phyloP scores from a whole-genome alignment of 2,888 invertebrate species.

The Sceliomorpha sp. region DNA sequence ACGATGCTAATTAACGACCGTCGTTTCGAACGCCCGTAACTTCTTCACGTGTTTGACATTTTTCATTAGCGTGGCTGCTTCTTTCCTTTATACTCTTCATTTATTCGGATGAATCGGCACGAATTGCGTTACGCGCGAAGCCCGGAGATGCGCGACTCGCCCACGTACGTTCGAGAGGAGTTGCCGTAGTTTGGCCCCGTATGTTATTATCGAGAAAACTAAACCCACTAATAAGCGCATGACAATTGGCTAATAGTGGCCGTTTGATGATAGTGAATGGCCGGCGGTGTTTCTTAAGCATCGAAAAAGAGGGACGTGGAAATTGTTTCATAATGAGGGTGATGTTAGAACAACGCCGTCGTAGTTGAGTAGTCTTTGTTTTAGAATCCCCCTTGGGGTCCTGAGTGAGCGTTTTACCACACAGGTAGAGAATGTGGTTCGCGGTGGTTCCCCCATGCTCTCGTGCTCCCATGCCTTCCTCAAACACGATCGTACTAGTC shows the following conservation, averaged over 20 bases:
- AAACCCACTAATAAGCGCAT: constrained; percentile 61
- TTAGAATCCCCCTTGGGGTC: constrained; percentile 71
- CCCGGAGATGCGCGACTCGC: background rate
- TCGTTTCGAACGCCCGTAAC: constrained; percentile 6
- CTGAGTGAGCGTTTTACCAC: constrained; percentile 67
- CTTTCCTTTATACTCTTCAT: constrained; percentile 18
- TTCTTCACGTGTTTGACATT: constrained; percentile 25
- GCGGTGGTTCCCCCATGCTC: constrained; percentile 60
- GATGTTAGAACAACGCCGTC: constrained; percentile 67
- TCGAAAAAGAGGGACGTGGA: constrained; percentile 58
- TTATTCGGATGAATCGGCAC: constrained; percentile 49
- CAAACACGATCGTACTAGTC: constrained; percentile 54
- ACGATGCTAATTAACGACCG: background rate
- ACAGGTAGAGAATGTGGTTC: constrained; percentile 74
- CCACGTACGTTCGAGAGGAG: background rate
- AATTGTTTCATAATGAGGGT: constrained; percentile 73
- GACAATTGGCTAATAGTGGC: constrained; percentile 62
- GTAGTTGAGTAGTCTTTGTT: constrained; percentile 70
- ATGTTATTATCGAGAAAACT: constrained; percentile 58
- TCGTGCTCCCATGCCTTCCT: constrained; percentile 52
- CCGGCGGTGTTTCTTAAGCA: constrained; percentile 56
- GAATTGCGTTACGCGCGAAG: constrained; percentile 13
- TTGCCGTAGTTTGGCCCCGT: constrained; percentile 2
- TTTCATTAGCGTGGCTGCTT: constrained; percentile 9
- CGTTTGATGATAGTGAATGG: constrained; percentile 44